These are phyloP conservation scores for Hylaea fasciaria DNA, from an alignment of 2,888 invertebrate genomes.

Conservation along the genomic window DNA sequence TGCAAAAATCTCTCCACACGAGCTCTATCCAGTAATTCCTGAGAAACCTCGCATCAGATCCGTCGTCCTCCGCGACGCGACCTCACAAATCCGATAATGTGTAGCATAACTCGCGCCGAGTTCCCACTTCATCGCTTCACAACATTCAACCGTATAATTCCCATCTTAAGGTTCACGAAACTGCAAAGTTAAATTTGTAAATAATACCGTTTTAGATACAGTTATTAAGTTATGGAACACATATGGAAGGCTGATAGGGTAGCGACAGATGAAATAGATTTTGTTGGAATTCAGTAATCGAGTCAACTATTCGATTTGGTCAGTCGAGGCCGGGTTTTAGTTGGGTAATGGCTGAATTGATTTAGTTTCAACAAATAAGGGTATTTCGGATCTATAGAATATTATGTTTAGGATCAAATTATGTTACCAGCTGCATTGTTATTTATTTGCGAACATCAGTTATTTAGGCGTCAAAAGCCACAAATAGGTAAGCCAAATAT, in stretches of 20 bases:
- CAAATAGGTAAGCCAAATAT: too few relatives aligned
- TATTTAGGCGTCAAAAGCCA: too few relatives aligned
- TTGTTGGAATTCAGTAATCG: constrained; percentile 39
- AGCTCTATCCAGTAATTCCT: constrained; percentile 16
- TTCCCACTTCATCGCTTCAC: neutral
- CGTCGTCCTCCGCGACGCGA: constrained; percentile 29
- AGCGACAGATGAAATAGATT: constrained; percentile 39
- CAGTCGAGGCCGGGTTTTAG: constrained; percentile 24
- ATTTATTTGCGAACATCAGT: too few relatives aligned
- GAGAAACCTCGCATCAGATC: constrained; percentile 27
- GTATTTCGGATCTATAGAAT: neutral
- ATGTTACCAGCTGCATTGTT: too few relatives aligned
- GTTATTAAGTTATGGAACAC: constrained; percentile 38
- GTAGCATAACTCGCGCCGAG: constrained; percentile 22
- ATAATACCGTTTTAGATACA: constrained; percentile 31
- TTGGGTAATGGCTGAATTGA: constrained; percentile 23
- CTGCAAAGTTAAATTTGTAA: constrained; percentile 20
- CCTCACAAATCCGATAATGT: constrained; percentile 40
- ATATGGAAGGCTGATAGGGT: constrained; percentile 37
- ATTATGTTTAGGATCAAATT: too few relatives aligned
- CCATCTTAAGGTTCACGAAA: constrained; percentile 12
- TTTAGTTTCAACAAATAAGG: constrained; percentile 23
- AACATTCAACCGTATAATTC: constrained; percentile 24
- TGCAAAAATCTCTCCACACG: neutral
- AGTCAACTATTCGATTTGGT: constrained; percentile 41